Percentiles rank a stretch among this genome's conserved stretches.
Conservation (phyloP, 2,888 invertebrate genomes). For the Drosophila rubida region DNA sequence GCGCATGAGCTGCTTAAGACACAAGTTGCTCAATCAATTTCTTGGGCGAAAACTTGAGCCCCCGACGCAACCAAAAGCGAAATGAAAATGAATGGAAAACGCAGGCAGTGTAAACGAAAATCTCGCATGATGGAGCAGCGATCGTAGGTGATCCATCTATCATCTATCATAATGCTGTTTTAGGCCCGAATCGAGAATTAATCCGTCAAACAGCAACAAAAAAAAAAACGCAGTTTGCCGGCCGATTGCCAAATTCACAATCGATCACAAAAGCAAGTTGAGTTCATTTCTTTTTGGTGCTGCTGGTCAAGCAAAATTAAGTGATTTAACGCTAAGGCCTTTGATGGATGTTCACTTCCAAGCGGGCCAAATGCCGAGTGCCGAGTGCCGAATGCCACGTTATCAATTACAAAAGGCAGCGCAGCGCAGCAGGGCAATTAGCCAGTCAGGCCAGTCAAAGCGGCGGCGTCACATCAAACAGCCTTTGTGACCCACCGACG, state of each 20-base stretch:
- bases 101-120: slow-evolving; percentile 10
- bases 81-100: slow-evolving; percentile 34
- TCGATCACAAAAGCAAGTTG: slow-evolving; percentile 61
- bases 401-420: slow-evolving; percentile 78
- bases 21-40: slow-evolving; percentile 78
- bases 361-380: not conserved
- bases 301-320: slow-evolving; percentile 39
- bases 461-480: slow-evolving; percentile 58
- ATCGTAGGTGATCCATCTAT: slow-evolving; percentile 71
- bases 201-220: slow-evolving; percentile 72
- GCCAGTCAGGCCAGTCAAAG: slow-evolving; percentile 62
- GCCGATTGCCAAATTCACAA: slow-evolving; percentile 77
- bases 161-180: slow-evolving; percentile 79
- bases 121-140: slow-evolving; percentile 64
- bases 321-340: slow-evolving; percentile 53
- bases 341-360: slow-evolving; percentile 79
- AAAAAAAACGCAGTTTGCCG: slow-evolving; percentile 16
- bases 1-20: slow-evolving; percentile 59
- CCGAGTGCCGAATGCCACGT: slow-evolving; percentile 14
- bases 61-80: no score
- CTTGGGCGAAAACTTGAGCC: slow-evolving; percentile 72
- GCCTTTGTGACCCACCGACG: slow-evolving; percentile 60
- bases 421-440: slow-evolving; percentile 58
- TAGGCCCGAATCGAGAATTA: slow-evolving; percentile 81
- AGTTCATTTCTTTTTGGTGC: slow-evolving; percentile 6